Base-by-base conservation (phyloP, 35 echinoderm and acorn worm species). In the Acanthaster planci region DNA sequence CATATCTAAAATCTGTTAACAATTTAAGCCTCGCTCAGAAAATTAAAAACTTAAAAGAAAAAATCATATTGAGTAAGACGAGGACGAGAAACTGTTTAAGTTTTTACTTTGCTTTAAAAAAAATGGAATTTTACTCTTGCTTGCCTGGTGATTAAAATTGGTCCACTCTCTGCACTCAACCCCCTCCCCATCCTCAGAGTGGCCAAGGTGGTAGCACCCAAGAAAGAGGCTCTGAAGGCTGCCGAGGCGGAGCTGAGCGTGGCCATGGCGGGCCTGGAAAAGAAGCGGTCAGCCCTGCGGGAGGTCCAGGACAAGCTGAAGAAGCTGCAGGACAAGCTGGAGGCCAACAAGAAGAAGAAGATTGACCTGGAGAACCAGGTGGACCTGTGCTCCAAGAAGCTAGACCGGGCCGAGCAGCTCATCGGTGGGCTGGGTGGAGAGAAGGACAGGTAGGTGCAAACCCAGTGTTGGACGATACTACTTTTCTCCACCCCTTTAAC, bases 331-430 rank as follows among this genome's bases (percentile, higher is more conserved):
- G 92, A 99, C 76, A 99, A 93, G 59, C 82, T 99, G 37, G 96
- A 99, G 67, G 96, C 96, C 17, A 99, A 99, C 82, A 99, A 99
- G 68, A 93, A 99, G 86, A 99, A 99, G 89, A 99, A 99, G 77
- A 75, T 93, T 32, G 95, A 99, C 40, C 92, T 94, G 37, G 96
- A 99, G 82, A 94, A 91, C 78, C 96, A 94, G 38, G 92, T 99
- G 9, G 96, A 94, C 39, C 89, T 99, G 52, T 99, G 92, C 84
- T 94, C 96, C 27, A 99, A 99, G 92, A 99, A 99, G 44, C 82
- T 99, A n/a, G 96, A 99, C 37, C 52, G 96, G 60, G 96, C 92
- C 47, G 96, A 99, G 53, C 96, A 99, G 59, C 83, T 99, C 40
- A 99, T 99, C 55, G 89, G 92, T 83, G 96, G 92, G 42, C 85